phyloP scores from a whole-genome alignment of 1,140 invertebrate species.

The Rhagoletis pomonella region DNA sequence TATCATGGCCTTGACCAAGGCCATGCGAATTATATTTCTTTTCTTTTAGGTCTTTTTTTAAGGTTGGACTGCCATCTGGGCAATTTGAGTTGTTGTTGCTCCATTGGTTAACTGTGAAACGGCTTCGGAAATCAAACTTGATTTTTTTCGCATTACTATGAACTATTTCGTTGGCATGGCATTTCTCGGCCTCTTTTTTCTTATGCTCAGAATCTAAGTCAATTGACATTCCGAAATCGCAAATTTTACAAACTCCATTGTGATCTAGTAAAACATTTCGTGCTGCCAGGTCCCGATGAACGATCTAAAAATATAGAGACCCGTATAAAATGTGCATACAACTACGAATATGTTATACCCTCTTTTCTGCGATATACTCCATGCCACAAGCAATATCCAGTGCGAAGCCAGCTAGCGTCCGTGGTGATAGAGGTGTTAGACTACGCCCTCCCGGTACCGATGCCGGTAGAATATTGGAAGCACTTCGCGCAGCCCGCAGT shows the following conservation, averaged over 20 bases:
- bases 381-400: slow-evolving; percentile 88
- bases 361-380: slow-evolving; percentile 87
- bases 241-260: slow-evolving; percentile 89
- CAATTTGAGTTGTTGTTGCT: slow-evolving; percentile 65
- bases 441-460: slow-evolving; percentile 70
- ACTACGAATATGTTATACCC: slow-evolving; percentile 76
- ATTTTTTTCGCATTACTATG: slow-evolving; percentile 64
- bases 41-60: slow-evolving; percentile 56
- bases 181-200: slow-evolving; percentile 68
- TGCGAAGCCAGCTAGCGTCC: slow-evolving; percentile 87
- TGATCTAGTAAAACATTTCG: slow-evolving; percentile 88
- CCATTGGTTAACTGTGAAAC: slow-evolving; percentile 71
- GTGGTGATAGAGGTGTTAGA: slow-evolving; percentile 76
- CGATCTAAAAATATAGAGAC: slow-evolving; percentile 77
- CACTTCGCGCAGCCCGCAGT: slow-evolving; percentile 75
- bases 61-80: slow-evolving; percentile 58
- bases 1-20: slow-evolving; percentile 63
- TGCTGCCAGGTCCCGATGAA: slow-evolving; percentile 87
- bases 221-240: slow-evolving; percentile 89
- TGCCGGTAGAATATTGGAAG: slow-evolving; percentile 69
- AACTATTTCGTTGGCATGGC: slow-evolving; percentile 64
- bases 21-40: slow-evolving; percentile 59
- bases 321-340: neutral
- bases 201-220: slow-evolving; percentile 71
- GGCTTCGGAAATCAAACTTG: slow-evolving; percentile 66